These are phyloP conservation scores for Polia nebulosa DNA, from an alignment of 2,888 invertebrate species.

Conservation along the genomic window DNA sequence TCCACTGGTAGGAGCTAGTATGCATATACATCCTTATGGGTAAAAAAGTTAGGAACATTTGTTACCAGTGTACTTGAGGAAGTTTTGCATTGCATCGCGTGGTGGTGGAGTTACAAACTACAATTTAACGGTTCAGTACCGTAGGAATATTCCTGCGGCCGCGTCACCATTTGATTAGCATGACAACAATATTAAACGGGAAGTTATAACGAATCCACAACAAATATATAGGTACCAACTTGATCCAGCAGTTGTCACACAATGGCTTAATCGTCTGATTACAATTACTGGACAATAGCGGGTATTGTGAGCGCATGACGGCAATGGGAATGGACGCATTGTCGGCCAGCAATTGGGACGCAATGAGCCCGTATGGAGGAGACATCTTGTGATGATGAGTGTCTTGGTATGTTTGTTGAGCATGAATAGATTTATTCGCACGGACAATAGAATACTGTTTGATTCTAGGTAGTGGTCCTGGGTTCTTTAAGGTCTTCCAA, in stretches of 20 bases:
- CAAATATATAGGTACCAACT: slow-evolving; percentile 64
- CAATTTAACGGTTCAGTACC: neutral
- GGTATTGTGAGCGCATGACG: slow-evolving; percentile 51
- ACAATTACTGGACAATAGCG: slow-evolving; percentile 64
- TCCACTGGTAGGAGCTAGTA: too few species aligned
- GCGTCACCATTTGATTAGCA: slow-evolving; percentile 27
- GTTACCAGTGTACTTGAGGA: neutral
- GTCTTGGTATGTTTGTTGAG: slow-evolving; percentile 39
- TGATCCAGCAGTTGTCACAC: slow-evolving; percentile 53
- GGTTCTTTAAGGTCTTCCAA: neutral
- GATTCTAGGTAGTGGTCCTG: neutral
- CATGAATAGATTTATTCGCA: slow-evolving; percentile 15
- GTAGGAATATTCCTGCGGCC: slow-evolving; percentile 48
- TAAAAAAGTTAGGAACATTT: too few species aligned
- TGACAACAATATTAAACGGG: slow-evolving; percentile 54
- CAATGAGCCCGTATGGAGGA: slow-evolving; percentile 73
- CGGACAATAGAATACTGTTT: neutral
- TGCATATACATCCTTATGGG: too few species aligned
- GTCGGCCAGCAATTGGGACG: slow-evolving; percentile 58
- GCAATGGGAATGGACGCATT: slow-evolving; percentile 33
- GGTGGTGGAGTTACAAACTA: neutral
- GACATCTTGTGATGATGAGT: slow-evolving; percentile 32
- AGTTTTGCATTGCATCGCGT: neutral
- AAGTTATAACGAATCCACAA: slow-evolving; percentile 56
- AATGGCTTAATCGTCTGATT: slow-evolving; percentile 68